Base-by-base conservation (phyloP, 2,888 invertebrate species). In the Prostheceraeus crozeri region DNA sequence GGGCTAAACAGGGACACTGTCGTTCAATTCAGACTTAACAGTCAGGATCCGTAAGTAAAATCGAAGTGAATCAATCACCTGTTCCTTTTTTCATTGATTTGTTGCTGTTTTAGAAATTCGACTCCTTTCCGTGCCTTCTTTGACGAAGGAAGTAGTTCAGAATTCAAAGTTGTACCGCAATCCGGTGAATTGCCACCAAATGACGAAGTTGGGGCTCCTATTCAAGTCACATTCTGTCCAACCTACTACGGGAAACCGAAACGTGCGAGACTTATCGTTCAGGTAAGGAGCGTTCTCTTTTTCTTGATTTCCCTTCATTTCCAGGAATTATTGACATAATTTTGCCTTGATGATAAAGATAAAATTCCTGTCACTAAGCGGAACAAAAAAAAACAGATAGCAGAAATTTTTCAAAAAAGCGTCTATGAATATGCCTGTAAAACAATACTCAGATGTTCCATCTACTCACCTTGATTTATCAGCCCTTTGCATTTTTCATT, bases 241-340 rank as follows among this genome's bases (percentile, higher is more conserved):
- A 64, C 65, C 8, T 68, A 70, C 10, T 76, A 76, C 65, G 75
- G 76, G 19, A 72, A 74, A 65, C 62, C 72, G 1, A 73, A 71
- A 64, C 67, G 66, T 35, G 74, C 68, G n/a, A 71, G 70, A 63
- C 65, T 76, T 0, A 66, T 75, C 23, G 65, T 76, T 21, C 72
- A 74, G 70, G 75, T 76, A 65, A 16, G 11, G 11, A 14, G 21
- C 1, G 11, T 11, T 1, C 19, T 3, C 19, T 45, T n/a, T n/a
- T n/a, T n/a, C n/a, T n/a, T n/a, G n/a, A n/a, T n/a, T n/a, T n/a
- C n/a, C n/a, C 11, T 31, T 35, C 35, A 1, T 48, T 48, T 33
- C 33, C 11, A n/a, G 10, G 46, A 11, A n/a, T n/a, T n/a, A n/a
- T n/a, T n/a, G n/a, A n/a, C n/a, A n/a, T n/a, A n/a, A n/a, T n/a